Evolutionary conservation across 1,140 invertebrate species (phyloP).

Genomic region (Oreohelix idahoensis): DNA sequence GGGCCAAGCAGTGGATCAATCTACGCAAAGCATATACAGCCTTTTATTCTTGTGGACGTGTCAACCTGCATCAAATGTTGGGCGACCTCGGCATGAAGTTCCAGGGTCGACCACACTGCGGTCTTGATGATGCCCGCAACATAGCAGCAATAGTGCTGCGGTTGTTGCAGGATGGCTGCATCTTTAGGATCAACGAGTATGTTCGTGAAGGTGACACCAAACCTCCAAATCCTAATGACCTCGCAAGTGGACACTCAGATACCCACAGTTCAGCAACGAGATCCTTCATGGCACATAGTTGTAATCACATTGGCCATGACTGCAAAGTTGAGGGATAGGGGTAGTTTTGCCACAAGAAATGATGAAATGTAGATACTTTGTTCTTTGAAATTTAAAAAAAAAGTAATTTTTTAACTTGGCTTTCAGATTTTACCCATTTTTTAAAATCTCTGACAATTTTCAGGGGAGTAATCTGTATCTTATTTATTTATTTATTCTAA

Average conservation of each 20-base stretch:
- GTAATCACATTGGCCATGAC: neutral
- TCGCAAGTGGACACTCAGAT: neutral
- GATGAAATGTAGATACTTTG: too few relatives aligned
- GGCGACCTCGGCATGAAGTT: conserved; percentile 75
- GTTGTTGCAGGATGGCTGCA: conserved; percentile 76
- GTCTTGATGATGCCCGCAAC: conserved; percentile 78
- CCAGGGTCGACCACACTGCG: conserved; percentile 77
- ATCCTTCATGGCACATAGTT: neutral
- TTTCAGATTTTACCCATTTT: too few relatives aligned
- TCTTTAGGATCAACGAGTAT: conserved; percentile 74
- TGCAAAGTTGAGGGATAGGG: neutral
- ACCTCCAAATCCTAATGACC: neutral
- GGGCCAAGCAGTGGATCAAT: conserved; percentile 77
- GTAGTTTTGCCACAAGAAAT: too few relatives aligned
- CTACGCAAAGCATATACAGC: conserved; percentile 74
- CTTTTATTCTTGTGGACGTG: conserved; percentile 71
- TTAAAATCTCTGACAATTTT: too few relatives aligned
- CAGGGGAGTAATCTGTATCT: too few relatives aligned
- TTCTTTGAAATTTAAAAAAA: too few relatives aligned
- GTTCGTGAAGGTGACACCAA: neutral
- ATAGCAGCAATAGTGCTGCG: conserved; percentile 76
- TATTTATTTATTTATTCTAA: too few relatives aligned
- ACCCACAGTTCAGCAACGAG: neutral
- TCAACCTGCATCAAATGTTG: conserved; percentile 74
- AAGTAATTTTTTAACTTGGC: too few relatives aligned